A percentile compares a stretch with the other conserved stretches of the same genome.
phyloP scores from a whole-genome alignment of 2,888 invertebrate genomes.

The Xylota segnis region DNA sequence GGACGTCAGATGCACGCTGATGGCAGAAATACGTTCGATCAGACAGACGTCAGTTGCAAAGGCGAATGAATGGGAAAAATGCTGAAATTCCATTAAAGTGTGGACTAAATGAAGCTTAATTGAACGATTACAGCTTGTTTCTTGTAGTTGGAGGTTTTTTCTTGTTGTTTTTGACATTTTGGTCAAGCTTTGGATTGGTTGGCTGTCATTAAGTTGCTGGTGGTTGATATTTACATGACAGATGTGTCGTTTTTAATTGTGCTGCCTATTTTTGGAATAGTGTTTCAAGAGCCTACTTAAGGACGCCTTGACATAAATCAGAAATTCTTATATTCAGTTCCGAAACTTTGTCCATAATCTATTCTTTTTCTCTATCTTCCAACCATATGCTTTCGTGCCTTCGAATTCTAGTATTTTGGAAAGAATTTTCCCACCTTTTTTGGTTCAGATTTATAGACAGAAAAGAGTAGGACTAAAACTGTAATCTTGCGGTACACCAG shows the following conservation, averaged over 20 bases:
- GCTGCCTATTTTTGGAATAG: not conserved
- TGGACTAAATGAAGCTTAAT: constrained; percentile 48
- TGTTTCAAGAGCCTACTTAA: too few species aligned
- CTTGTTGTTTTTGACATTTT: constrained; percentile 6
- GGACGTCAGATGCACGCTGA: constrained; percentile 1
- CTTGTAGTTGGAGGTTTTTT: not conserved
- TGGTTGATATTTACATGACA: constrained; percentile 21
- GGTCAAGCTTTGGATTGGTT: not conserved
- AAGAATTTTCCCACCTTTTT: too few species aligned
- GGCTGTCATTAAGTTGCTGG: constrained; percentile 15
- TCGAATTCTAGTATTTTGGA: too few species aligned
- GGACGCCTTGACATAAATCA: too few species aligned
- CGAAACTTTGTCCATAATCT: too few species aligned
- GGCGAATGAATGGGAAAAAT: constrained; percentile 6
- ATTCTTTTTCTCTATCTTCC: too few species aligned
- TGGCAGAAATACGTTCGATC: constrained; percentile 22
- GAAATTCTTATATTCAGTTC: too few species aligned
- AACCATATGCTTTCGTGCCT: too few species aligned
- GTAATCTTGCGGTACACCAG: too few species aligned
- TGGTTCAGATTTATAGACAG: too few species aligned
- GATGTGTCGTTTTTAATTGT: too few species aligned
- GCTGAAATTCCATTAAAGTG: constrained; percentile 44
- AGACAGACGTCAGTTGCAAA: constrained; percentile 32
- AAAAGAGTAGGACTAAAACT: too few species aligned
- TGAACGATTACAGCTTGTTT: constrained; percentile 40